phyloP scores from a whole-genome alignment of 2,888 invertebrate species.

The Erpobdella octoculata region DNA sequence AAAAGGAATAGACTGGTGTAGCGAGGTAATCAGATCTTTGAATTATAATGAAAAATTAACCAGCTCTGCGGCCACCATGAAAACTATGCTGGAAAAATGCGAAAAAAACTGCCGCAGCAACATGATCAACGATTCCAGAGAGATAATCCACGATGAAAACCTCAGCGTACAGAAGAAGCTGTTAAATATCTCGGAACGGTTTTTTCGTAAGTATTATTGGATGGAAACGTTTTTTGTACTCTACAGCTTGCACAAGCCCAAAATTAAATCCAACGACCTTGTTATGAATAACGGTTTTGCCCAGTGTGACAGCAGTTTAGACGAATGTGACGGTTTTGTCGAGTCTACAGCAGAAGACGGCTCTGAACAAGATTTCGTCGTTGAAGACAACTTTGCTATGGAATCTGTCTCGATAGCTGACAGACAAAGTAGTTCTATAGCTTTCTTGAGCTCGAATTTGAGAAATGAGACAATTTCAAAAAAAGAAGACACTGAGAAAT shows the following conservation, averaged over 20 bases:
- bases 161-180: background rate
- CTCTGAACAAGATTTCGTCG: background rate
- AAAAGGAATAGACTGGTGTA: background rate
- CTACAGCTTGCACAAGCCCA: background rate
- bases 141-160: background rate
- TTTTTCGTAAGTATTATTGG: background rate
- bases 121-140: background rate
- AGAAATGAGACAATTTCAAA: too few relatives aligned
- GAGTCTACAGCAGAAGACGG: background rate
- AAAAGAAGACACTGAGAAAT: too few relatives aligned
- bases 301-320: background rate
- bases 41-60: background rate
- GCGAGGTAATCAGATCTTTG: background rate
- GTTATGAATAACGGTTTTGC: background rate
- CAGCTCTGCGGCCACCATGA: background rate
- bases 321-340: background rate
- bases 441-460: too few relatives aligned
- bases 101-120: background rate
- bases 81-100: background rate
- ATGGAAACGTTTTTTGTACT: conserved; percentile 2
- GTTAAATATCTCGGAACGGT: background rate
- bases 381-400: background rate
- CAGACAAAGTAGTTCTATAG: too few relatives aligned
- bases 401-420: too few relatives aligned
- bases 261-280: background rate